Evolutionary conservation across 2,113 vertebrate genomes (phyloP), one percentile per base, ranked within the genome.

Genomic region (Odontesthes bonariensis): DNA sequence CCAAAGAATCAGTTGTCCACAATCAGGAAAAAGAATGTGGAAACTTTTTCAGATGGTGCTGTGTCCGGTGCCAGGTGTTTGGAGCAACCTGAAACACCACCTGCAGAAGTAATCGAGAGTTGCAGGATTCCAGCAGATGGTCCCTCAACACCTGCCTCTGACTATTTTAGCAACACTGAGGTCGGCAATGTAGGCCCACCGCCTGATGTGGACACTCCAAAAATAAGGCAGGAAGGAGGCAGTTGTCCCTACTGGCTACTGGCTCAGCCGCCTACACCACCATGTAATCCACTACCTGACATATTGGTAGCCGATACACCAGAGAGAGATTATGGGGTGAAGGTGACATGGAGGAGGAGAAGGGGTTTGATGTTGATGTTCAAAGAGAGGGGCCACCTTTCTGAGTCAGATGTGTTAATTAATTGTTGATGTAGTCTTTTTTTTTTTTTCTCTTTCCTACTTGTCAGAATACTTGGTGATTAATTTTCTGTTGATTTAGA

Each of bases 311-410:
- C 88, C 3, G 96, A 98, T 46, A 98, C 97, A 2, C 97, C 96
- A 0, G 96, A 97, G 85, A 92, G 81, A 0, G 92, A 96, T 76
- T 99, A 98, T 8, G 97, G 96, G 0, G 0, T 98, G 3, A 96
- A 92, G 62, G 95, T 96, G 54, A 97, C 96, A 0, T 98, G 98
- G 97, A 95, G 96, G 44, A 93, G 82, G 49, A 93, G 96, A 56
- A 92, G 72, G 65, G 76, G 74, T 0, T n/a, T 96, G 0, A 94
- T 96, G 92, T 52, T 69, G 6, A 81, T 93, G 72, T 90, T 98
- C 49, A 92, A 59, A 71, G 85, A 95, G 31, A 89, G 56, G 5
- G 95, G 95, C 3, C 86, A 90, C 72, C 90, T 98, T 75, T 92
- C 91, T 5, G 66, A 79, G 16, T 90, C 83, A 0, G 93, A 96